Evolutionary conservation across 2,797 vertebrate species (phyloP).

Genomic region (Phyllotis vaccarum): DNA sequence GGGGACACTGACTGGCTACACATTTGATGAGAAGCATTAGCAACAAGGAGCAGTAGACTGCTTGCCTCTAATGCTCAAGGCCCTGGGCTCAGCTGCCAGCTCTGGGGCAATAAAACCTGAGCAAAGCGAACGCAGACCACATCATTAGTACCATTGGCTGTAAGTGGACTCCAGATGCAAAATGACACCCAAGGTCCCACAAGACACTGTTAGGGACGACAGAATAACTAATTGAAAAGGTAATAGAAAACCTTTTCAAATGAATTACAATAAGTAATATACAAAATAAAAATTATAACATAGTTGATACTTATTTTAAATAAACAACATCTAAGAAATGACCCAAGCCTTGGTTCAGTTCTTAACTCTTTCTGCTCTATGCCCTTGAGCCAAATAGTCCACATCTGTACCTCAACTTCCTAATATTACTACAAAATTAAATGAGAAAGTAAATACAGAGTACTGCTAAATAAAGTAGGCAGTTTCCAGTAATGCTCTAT

Average conservation of each 20-base stretch:
- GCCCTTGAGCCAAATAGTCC: conserved; percentile 36
- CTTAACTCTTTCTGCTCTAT: neutral
- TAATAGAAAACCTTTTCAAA: conserved; percentile 27
- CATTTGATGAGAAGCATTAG: neutral
- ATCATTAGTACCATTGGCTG: neutral
- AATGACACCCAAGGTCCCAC: neutral
- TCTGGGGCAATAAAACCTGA: neutral
- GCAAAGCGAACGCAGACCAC: neutral
- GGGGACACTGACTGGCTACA: neutral
- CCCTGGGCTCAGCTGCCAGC: neutral
- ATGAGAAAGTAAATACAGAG: conserved; percentile 53
- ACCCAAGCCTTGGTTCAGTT: neutral
- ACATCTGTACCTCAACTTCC: conserved; percentile 1
- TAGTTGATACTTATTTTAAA: conserved; percentile 19
- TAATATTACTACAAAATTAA: conserved; percentile 42
- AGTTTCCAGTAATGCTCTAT: conserved; percentile 32
- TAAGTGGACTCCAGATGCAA: conserved; percentile 15
- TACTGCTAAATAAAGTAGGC: neutral
- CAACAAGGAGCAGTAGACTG: neutral
- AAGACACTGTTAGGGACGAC: neutral
- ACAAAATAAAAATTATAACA: conserved; percentile 54
- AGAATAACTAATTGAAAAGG: neutral
- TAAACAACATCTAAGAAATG: conserved; percentile 50
- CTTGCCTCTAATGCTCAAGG: neutral
- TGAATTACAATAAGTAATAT: conserved; percentile 30